Evolutionary conservation across 2,888 invertebrate genomes (phyloP), one percentile per base, ranked within the genome.

Genomic region (Cordilura impudica): DNA sequence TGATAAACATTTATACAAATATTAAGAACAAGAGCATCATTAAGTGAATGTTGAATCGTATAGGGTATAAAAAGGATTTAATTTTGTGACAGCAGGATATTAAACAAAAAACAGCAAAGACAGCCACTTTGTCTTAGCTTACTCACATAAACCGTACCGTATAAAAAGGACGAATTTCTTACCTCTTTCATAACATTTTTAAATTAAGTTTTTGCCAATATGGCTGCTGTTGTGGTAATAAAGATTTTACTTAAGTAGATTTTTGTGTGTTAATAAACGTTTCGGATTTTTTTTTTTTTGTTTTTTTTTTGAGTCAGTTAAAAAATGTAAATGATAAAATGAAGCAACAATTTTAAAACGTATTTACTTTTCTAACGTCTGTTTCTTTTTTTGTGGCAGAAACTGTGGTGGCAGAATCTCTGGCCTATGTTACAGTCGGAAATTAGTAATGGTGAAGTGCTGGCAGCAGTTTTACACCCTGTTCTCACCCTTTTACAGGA

Each of bases 391-490:
- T 70, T 39, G 18, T 84, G 26, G 63, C 92, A 98, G 98, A 98
- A 98, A 95, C 91, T 98, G 63, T 95, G 97, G 93, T 98, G 97
- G 92, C 96, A 96, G 89, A 96, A 96, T 89, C 94, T 98, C 58
- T 97, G 98, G 95, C 97, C 97, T 35, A 94, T 94, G 83, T 91
- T 98, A 78, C 94, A 95, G 86, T 93, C 94, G 83, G 98, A 98
- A 89, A 93, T 97, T 90, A 93, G 93, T 85, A 93, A 94, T 21
- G 94, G 95, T 79, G 97, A 98, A 87, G 96, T 97, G 18, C 91
- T 98, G 81, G 95, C 96, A 0, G 94, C 96, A 0, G 96, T 95
- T 7, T 90, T 97, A 51, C 94, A 95, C 84, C 95, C 97, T 1
- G 94, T 97, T 80, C 92, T 97, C 83, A 94, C 94, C 89, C 93